Conservation (phyloP, 2,888 invertebrate genomes). For the Caenorhabditis doughertyi region DNA sequence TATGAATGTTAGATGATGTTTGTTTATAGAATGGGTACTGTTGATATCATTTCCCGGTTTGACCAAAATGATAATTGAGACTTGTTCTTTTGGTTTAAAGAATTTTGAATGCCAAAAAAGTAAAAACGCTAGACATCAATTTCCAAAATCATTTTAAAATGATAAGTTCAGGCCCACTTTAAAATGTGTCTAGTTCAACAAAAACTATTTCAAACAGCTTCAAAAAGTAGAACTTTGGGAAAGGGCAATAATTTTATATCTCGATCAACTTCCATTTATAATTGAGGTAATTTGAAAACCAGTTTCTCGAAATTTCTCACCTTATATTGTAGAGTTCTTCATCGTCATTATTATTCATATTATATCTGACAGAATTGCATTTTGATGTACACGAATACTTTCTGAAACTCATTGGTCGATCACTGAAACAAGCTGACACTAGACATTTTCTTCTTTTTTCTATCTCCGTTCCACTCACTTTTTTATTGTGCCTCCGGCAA, state of each 20-base stretch:
- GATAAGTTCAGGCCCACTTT: no score
- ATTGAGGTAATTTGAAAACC: no score
- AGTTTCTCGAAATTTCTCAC: conserved; percentile 22
- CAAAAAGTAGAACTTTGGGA: not conserved
- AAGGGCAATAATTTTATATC: not conserved
- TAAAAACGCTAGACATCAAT: no score
- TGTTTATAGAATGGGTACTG: not conserved
- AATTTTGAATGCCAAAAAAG: no score
- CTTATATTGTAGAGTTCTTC: conserved; percentile 65
- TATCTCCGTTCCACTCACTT: conserved; percentile 55
- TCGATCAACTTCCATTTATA: no score
- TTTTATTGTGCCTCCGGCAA: conserved; percentile 62
- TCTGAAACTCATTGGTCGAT: conserved; percentile 58
- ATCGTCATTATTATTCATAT: conserved; percentile 70
- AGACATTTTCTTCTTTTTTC: not conserved
- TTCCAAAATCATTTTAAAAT: no score
- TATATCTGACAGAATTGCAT: conserved; percentile 64
- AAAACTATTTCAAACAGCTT: no score
- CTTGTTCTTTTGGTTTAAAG: not conserved
- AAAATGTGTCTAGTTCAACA: no score
- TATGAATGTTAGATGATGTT: not conserved
- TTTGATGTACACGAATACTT: conserved; percentile 63
- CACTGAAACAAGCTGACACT: conserved; percentile 38
- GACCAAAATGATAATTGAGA: no score
- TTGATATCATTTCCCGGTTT: no score